Base-by-base conservation (phyloP, 1,140 invertebrate species). In the Drosophila kohkoa region DNA sequence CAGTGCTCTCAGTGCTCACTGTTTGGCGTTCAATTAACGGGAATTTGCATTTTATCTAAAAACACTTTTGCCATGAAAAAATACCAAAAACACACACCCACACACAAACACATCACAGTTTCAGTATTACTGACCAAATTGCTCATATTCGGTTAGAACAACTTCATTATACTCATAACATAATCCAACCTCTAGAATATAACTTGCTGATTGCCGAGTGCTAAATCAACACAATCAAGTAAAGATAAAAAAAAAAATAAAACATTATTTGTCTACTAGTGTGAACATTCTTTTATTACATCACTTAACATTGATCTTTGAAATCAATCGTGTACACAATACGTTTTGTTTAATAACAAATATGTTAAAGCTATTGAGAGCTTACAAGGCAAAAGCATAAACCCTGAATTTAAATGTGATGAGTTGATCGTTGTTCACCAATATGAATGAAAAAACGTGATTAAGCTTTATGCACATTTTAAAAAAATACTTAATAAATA, bases 11-110 rank as follows among this genome's bases (percentile, higher is more conserved):
- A 49, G 20, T 25, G 5, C 58, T 59, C 76, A 87, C 73, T 87
- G 82, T 77, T 87, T 86, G 79, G 68, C 82, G 70, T 87, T 86
- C 82, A 86, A 86, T 86, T 86, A 86, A 79, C 79, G 76, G 72
- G 72, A 80, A 87, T 82, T 87, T 87, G 72, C 76, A 88, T 87
- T 87, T 82, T 79, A 79, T 79, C 65, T 74, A 79, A 76, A 72
- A 74, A 67, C 41, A 60, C 67, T 69, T 58, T 71, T 65, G 25
- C 25, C 28, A 28, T n/a, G 20, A 20, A 59, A 45, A 20, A 59
- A 45, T 45, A 15, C 20, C 55, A 28, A 55, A 2, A 54, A 46
- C 45, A 46, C 25, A 55, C 30, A 55, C 49, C 13, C n/a, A 10
- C 30, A 55, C 49, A 25, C n/a, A 10, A 11, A 35, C 20, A 51